phyloP scores from a whole-genome alignment of 2,797 vertebrate genomes.

The Sparidentex hasta region DNA sequence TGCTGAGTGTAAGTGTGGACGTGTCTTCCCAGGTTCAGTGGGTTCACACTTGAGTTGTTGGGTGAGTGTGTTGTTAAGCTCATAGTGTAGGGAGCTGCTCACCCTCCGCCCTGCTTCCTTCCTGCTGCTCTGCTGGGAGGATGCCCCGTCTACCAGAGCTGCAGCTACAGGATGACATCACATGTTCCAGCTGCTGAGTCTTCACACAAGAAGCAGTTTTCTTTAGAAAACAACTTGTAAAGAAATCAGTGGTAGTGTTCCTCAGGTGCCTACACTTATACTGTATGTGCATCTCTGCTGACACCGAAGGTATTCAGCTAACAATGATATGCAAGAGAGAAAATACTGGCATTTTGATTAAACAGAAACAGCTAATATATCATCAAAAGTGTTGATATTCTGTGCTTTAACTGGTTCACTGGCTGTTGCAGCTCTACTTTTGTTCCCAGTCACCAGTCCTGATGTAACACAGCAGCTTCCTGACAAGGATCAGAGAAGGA shows the following conservation, averaged over 20 bases:
- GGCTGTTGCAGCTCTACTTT: neutral
- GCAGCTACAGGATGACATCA: constrained; percentile 5
- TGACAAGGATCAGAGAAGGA: neutral
- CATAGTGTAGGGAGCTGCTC: neutral
- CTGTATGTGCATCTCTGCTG: no score
- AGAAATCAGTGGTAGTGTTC: no score
- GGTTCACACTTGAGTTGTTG: constrained; percentile 59
- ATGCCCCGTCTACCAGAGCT: neutral
- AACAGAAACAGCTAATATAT: no score
- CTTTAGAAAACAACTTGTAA: neutral
- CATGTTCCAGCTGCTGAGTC: neutral
- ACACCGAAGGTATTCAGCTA: neutral
- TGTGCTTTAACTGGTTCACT: neutral
- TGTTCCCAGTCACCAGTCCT: neutral
- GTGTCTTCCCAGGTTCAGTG: constrained; percentile 38
- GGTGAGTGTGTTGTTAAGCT: constrained; percentile 30
- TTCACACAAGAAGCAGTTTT: neutral
- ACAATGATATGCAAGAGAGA: neutral
- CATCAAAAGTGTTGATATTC: neutral
- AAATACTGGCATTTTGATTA: neutral
- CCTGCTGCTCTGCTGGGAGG: constrained; percentile 7
- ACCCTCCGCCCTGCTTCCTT: constrained; percentile 11
- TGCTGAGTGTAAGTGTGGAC: neutral
- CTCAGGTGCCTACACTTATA: no score
- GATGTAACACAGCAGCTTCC: neutral